phyloP scores from a whole-genome alignment of 2,113 vertebrate genomes.

The Neodontobutis hainanensis region DNA sequence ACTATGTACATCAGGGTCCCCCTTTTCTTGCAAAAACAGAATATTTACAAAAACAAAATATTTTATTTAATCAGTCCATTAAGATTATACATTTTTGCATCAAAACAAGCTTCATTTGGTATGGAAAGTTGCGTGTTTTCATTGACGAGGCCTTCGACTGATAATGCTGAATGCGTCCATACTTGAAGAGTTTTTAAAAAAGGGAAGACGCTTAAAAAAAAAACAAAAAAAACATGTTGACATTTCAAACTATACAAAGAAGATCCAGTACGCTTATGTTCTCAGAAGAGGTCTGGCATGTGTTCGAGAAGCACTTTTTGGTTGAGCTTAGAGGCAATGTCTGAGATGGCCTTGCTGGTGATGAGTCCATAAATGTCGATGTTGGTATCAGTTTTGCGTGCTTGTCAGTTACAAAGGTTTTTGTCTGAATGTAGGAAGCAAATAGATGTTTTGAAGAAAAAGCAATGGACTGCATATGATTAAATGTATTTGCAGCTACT shows the following conservation, averaged over 20 bases:
- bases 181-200: constrained; percentile 53
- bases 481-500: constrained; percentile 58
- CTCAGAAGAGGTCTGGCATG: constrained; percentile 73
- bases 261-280: constrained; percentile 58
- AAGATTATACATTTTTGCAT: constrained; percentile 75
- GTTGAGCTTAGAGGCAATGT: constrained; percentile 79
- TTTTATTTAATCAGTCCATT: constrained; percentile 70
- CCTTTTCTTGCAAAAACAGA: not conserved
- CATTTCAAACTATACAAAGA: constrained; percentile 66
- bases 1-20: no score
- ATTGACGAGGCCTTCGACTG: constrained; percentile 58
- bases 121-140: constrained; percentile 51
- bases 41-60: constrained; percentile 74
- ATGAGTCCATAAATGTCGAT: constrained; percentile 62
- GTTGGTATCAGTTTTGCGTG: constrained; percentile 16
- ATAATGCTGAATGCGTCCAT: constrained; percentile 56
- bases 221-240: constrained; percentile 42
- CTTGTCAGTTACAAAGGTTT: constrained; percentile 10
- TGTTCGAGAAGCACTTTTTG: constrained; percentile 80
- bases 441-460: constrained; percentile 46
- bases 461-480: constrained; percentile 61
- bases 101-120: constrained; percentile 75
- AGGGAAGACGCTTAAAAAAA: constrained; percentile 72
- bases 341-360: constrained; percentile 77
- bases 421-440: constrained; percentile 37